A percentile compares a stretch with the other conserved stretches of the same genome.
phyloP scores from a whole-genome alignment of 2,888 invertebrate genomes.

The Acrocyrtus sp. region DNA sequence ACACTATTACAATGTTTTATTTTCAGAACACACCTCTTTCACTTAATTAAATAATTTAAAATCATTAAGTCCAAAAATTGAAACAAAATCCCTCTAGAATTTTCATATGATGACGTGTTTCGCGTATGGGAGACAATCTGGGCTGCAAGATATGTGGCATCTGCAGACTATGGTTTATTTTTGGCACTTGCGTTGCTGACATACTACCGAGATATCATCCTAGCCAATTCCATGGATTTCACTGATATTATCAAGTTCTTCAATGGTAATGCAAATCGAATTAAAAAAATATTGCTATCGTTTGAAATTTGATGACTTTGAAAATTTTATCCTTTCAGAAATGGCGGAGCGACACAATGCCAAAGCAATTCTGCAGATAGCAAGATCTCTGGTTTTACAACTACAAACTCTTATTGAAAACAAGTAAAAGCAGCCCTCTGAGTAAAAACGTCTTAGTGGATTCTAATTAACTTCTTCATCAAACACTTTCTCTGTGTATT shows the following conservation, averaged over 20 bases:
- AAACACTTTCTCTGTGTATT: too few species aligned
- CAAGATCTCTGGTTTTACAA: conserved; percentile 87
- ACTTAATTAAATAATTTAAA: too few species aligned
- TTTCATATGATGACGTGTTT: conserved; percentile 92
- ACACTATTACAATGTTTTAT: too few species aligned
- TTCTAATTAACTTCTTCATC: too few species aligned
- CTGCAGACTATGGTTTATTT: conserved; percentile 91
- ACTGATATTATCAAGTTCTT: conserved; percentile 98
- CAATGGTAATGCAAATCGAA: conserved; percentile 75
- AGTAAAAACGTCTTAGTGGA: too few species aligned
- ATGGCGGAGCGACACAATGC: conserved; percentile 97
- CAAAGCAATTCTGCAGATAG: conserved; percentile 80
- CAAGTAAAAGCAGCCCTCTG: too few species aligned
- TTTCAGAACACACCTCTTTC: too few species aligned
- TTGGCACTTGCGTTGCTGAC: conserved; percentile 91
- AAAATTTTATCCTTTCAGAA: conserved; percentile 73
- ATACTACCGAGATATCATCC: conserved; percentile 92
- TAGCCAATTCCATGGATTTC: conserved; percentile 97
- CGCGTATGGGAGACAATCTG: conserved; percentile 95
- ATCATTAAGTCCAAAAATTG: too few species aligned
- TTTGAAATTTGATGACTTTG: too few species aligned
- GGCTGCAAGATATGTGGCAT: conserved; percentile 89
- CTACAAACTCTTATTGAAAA: conserved; percentile 93
- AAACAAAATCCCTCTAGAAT: conserved; percentile 73
- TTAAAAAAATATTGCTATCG: background rate